Conservation (phyloP, 2,797 vertebrate species). For the Galago senegalensis region DNA sequence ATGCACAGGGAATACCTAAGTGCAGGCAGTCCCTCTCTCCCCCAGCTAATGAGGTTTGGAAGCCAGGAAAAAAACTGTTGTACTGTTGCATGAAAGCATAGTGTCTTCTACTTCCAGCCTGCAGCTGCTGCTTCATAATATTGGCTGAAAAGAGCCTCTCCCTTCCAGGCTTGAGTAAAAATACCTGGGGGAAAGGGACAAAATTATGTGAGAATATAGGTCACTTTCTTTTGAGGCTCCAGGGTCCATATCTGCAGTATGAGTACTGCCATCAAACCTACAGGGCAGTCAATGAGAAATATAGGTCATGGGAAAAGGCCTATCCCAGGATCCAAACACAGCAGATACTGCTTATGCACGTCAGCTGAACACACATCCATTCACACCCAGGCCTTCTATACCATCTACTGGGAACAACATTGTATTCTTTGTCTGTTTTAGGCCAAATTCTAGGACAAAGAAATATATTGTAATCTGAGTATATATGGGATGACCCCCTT, state of each 20-base stretch:
- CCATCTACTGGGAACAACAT: background rate
- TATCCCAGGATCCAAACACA: background rate
- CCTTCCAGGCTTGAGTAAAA: constrained; percentile 58
- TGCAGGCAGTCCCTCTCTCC: background rate
- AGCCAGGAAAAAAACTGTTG: constrained; percentile 31
- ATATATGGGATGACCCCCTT: constrained; percentile 33
- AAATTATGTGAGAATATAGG: constrained; percentile 39
- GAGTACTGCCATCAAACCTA: constrained; percentile 37
- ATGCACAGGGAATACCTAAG: constrained; percentile 8
- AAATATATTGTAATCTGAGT: constrained; percentile 33
- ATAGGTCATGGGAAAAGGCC: constrained; percentile 18
- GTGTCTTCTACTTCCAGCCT: constrained; percentile 48
- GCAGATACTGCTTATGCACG: background rate
- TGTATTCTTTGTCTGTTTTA: constrained; percentile 57
- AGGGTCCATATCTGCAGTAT: background rate
- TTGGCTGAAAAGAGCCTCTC: constrained; percentile 24
- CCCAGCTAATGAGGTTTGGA: constrained; percentile 31
- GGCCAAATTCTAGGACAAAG: constrained; percentile 43
- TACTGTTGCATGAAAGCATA: constrained; percentile 4
- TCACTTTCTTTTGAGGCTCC: background rate
- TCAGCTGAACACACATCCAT: background rate
- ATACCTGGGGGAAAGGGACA: constrained; percentile 21
- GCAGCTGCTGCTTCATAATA: constrained; percentile 35
- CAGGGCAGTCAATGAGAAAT: constrained; percentile 41
- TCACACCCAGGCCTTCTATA: background rate